Percentiles rank a stretch among this genome's conserved stretches.
phyloP scores from a whole-genome alignment of 1,140 invertebrate genomes.

The Goniozus legneri region DNA sequence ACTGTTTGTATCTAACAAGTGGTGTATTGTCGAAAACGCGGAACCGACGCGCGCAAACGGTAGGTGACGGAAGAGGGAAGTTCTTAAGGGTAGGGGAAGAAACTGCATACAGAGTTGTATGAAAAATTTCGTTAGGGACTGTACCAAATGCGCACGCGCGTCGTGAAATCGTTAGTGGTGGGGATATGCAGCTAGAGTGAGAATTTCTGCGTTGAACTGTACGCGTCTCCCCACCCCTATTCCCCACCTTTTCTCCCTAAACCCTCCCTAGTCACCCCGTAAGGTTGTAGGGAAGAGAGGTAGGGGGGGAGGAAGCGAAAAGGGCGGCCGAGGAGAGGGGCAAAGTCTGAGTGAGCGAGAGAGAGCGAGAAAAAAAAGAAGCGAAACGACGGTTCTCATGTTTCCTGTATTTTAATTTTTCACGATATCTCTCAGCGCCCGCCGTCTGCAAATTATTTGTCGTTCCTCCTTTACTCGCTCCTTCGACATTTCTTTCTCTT shows the following conservation, averaged over 20 bases:
- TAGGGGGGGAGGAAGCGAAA: slow-evolving; percentile 15
- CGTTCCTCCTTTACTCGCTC: neutral
- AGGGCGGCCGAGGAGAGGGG: slow-evolving; percentile 13
- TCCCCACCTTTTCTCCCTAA: slow-evolving; percentile 38
- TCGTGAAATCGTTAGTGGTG: too few relatives aligned
- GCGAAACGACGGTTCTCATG: slow-evolving; percentile 45
- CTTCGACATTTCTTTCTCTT: neutral
- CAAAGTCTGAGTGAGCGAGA: too few relatives aligned
- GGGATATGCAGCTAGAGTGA: slow-evolving; percentile 34
- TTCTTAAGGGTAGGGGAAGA: too few relatives aligned
- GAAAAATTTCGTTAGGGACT: too few relatives aligned
- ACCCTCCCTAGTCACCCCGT: slow-evolving; percentile 46
- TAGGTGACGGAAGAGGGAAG: too few relatives aligned
- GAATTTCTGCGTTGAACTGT: slow-evolving; percentile 48
- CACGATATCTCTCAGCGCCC: slow-evolving; percentile 12
- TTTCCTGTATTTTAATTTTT: slow-evolving; percentile 44
- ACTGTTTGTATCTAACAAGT: too few relatives aligned
- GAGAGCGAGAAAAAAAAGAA: slow-evolving; percentile 9
- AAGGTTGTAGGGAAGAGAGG: slow-evolving; percentile 22
- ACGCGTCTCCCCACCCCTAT: slow-evolving; percentile 44
- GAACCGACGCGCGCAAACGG: too few relatives aligned
- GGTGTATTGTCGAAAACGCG: too few relatives aligned
- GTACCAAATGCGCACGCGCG: too few relatives aligned
- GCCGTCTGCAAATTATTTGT: slow-evolving; percentile 22
- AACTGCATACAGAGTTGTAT: too few relatives aligned